Base-by-base conservation (phyloP, 2,888 invertebrate species). In the Zygothrica quintamaculata region DNA sequence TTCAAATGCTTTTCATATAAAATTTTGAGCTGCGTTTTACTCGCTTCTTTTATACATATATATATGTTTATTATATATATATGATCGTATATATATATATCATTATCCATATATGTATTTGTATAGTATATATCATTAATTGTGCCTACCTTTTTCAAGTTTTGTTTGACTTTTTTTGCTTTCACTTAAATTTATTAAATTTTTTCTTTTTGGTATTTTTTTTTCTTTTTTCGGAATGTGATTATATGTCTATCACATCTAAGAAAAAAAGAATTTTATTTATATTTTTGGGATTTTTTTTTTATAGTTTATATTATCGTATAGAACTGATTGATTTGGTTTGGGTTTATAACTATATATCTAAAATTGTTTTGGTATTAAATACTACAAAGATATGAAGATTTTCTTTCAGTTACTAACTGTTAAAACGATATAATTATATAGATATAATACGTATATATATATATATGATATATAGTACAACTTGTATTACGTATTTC, bases 101-200 rank as follows among this genome's bases (percentile, higher is more conserved):
- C n/a, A n/a, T n/a, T n/a, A n/a, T n/a, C n/a, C n/a, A 8, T 31
- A 31, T 11, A 22, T n/a, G 7, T 48, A 50, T 46, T 40, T 46
- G 15, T 15, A 16, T 31, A 33, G n/a, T n/a, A 74, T 66, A 61
- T 62, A 61, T 66, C 52, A 46, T 71, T 74, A 68, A 62, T 64
- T 60, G 65, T 75, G 44, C 40, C 82, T 78, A 84, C 85, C 78
- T 81, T 80, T 75, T n/a, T n/a, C 46, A 84, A 79, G 81, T 84
- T 71, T 56, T 67, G 16, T 34, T 42, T 12, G 37, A 33, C 62
- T 67, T 71, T 67, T 62, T 43, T 52, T 72, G 56, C 33, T 13
- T 44, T 58, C 25, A 22, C 56, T 52, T 67, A 62, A 62, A 12
- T 39, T 57, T 43, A 55, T 48, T 56, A 13, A 44, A n/a, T n/a